A percentile compares a stretch with the other conserved stretches of the same genome.
phyloP scores from a whole-genome alignment of 2,113 vertebrate genomes.

The Barnardius zonarius region DNA sequence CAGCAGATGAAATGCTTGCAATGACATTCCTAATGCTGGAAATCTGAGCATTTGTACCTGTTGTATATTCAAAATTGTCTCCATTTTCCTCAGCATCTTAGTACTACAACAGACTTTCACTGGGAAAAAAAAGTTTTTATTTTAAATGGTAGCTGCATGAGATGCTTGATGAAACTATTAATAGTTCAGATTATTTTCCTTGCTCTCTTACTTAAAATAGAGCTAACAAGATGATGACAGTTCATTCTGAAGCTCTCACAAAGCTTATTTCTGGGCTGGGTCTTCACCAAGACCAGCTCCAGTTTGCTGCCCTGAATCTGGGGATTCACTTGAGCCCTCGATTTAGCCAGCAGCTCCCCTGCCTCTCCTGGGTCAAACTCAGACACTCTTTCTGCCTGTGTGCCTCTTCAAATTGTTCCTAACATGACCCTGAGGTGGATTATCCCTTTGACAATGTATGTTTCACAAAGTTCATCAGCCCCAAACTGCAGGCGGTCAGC shows the following conservation, averaged over 20 bases:
- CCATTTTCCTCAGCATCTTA: not conserved
- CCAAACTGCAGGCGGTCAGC: not conserved
- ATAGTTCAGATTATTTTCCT: not conserved
- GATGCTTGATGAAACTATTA: not conserved
- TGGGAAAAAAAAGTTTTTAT: not conserved
- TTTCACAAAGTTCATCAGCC: not conserved
- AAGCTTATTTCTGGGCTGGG: not conserved
- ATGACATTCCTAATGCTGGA: constrained; percentile 20
- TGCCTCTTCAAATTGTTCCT: not conserved
- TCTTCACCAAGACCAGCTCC: not conserved
- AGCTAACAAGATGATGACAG: not conserved
- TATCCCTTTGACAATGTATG: not conserved
- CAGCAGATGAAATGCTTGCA: not conserved
- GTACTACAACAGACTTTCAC: not conserved
- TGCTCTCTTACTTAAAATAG: constrained; percentile 7
- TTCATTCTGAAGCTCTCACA: not conserved
- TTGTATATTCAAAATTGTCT: not conserved
- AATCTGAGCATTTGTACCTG: not conserved
- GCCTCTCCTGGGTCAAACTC: not conserved
- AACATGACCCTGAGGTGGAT: not conserved
- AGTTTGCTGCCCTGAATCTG: not conserved
- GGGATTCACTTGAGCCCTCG: not conserved
- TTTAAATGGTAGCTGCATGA: not conserved
- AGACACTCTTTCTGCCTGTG: not conserved
- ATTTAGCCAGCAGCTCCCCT: not conserved